Base-by-base conservation (phyloP, 1,140 invertebrate genomes). In the Nilaparvata lugens region DNA sequence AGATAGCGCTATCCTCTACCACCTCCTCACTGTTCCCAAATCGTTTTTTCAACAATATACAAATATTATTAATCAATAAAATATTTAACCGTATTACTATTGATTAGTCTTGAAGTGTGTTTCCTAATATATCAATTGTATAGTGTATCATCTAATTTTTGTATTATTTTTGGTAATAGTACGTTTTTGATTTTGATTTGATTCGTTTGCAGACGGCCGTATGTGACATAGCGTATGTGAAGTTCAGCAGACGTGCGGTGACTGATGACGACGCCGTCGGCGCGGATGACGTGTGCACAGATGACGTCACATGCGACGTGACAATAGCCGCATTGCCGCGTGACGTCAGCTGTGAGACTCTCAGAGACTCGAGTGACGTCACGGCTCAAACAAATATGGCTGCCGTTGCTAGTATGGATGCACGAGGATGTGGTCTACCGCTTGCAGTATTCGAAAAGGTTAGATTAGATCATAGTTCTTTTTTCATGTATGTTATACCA, bases 401-500 rank as follows among this genome's bases (percentile, higher is more conserved):
- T 73, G 74, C 65, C 70, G 76, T 69, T 70, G 78, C 55, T 69
- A 77, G 68, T 74, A 75, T 73, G 4, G 66, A 64, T 57, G 58
- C 65, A 25, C 58, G 55, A 18, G 19, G 54, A 2, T 95, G 88
- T 75, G 93, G 93, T 14, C 84, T 96, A 66, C 95, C 95, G 2
- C 76, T 97, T 16, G 79, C 83, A 62, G 80, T 97, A 55, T 98
- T 97, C 75, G 87, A 86, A 25, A 89, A 94, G 76, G 85, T 86
- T 74, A 38, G 58, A 28, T 28, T 28, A 9, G 4, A 28, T n/a
- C n/a, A n/a, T n/a, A n/a, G n/a, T n/a, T n/a, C n/a, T n/a, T n/a
- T n/a, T n/a, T n/a, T n/a, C n/a, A n/a, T n/a, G n/a, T n/a, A n/a
- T n/a, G n/a, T n/a, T n/a, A n/a, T n/a, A n/a, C n/a, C n/a, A n/a